Evolutionary conservation across 2,113 vertebrate genomes (phyloP), one percentile per base, ranked within the genome.

Genomic region (Cyprinodon tularosa): DNA sequence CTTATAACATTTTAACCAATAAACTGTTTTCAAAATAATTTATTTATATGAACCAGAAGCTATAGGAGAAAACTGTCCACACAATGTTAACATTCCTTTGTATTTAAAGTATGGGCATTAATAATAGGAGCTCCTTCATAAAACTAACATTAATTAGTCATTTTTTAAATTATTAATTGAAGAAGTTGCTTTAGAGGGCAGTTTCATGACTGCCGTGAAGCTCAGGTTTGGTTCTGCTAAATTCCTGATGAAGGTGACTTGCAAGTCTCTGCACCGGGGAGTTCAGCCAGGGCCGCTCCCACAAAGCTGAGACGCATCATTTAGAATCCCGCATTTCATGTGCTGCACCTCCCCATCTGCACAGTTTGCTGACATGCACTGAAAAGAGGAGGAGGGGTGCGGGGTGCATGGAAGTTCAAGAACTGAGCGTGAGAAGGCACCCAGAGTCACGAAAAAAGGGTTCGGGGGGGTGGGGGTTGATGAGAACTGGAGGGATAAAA

Each of bases 371-470:
- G 83, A 84, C 86, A 76, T 77, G 71, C 66, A 65, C 0, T 29
- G 40, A 62, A 14, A 62, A 14, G 13, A 12, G 29, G 14, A 12
- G 60, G 37, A 74, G 68, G 44, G 73, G 74, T 65, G 77, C 76
- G 8, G 72, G 63, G 77, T 82, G 66, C 22, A 63, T 75, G 74
- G 69, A 74, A 84, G 90, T 92, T 92, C 86, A 90, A 83, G 88
- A 75, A 76, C 84, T 12, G 86, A 92, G 88, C 90, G 89, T 93
- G 90, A 90, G 90, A 93, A 92, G 90, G 75, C 75, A 75, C 81
- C 89, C 85, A 79, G 76, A 45, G 78, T 71, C 91, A 72, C 45
- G 88, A 71, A 53, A 69, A 77, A 85, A 29, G 29, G 29, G 29
- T 29, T 29, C 29, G 29, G 29, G 29, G 29, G 29, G 29, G 74